Evolutionary conservation across 2,797 vertebrate species (phyloP).

Genomic region (Ceyx erithaca): DNA sequence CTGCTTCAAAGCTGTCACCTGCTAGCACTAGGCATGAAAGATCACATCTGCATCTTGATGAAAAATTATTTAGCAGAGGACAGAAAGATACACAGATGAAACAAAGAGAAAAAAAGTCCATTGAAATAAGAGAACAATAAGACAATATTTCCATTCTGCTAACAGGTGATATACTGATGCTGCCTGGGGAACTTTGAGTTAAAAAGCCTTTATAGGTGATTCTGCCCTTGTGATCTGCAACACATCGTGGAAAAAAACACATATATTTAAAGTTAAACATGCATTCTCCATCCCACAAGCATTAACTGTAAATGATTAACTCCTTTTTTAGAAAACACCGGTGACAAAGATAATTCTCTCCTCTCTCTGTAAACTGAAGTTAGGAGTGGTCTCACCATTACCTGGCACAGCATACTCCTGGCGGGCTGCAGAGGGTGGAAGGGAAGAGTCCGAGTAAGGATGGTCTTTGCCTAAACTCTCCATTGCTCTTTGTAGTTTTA

Average conservation of each 20-base stretch:
- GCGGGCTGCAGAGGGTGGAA: background rate
- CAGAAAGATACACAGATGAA: background rate
- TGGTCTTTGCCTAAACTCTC: conserved; percentile 73
- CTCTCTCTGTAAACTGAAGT: background rate
- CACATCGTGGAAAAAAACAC: background rate
- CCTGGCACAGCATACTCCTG: conserved; percentile 50
- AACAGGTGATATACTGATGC: background rate
- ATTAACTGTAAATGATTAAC: background rate
- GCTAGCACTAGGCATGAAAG: background rate
- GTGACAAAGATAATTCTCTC: background rate
- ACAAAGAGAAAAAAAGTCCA: background rate
- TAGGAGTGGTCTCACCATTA: conserved; percentile 36
- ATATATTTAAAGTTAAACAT: background rate
- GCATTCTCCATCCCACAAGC: background rate
- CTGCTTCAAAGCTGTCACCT: background rate
- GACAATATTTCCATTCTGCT: background rate
- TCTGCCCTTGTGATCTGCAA: background rate
- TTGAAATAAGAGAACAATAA: background rate
- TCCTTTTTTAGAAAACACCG: background rate
- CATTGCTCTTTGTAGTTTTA: conserved; percentile 77
- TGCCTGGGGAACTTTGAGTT: background rate
- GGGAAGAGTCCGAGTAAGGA: conserved; percentile 19
- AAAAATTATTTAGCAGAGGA: background rate
- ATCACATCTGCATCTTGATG: background rate
- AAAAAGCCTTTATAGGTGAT: background rate